phyloP scores from a whole-genome alignment of 1,140 invertebrate species.

The Aphelenchoides besseyi region DNA sequence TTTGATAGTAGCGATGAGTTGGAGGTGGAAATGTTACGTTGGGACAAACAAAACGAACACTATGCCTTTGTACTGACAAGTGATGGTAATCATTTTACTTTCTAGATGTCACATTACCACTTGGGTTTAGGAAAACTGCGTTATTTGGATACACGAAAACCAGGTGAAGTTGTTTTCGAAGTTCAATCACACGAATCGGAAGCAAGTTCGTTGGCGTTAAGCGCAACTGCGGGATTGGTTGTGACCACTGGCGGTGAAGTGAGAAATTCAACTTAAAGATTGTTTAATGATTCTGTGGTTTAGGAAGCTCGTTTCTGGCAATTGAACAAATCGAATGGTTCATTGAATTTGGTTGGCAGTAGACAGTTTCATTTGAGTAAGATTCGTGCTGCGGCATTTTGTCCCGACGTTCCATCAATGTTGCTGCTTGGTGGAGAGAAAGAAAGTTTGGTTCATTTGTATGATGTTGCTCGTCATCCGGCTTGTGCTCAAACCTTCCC shows the following conservation, averaged over 20 bases:
- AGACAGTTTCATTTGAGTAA: constrained; percentile 20
- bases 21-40: constrained; percentile 81
- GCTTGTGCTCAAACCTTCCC: background rate
- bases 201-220: constrained; percentile 37
- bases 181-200: constrained; percentile 75
- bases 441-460: constrained; percentile 31
- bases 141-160: constrained; percentile 75
- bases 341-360: background rate
- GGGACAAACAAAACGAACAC: constrained; percentile 75
- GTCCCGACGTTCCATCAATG: constrained; percentile 25
- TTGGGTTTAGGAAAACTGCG: constrained; percentile 58
- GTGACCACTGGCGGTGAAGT: constrained; percentile 50
- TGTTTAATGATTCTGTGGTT: background rate
- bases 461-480: constrained; percentile 12
- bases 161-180: constrained; percentile 73
- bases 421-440: constrained; percentile 29
- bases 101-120: constrained; percentile 13
- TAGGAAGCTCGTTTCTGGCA: constrained; percentile 17
- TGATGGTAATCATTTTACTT: constrained; percentile 34
- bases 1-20: constrained; percentile 71
- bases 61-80: constrained; percentile 70
- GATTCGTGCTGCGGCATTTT: constrained; percentile 24
- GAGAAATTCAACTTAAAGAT: no score
- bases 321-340: background rate
- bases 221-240: constrained; percentile 39